phyloP scores from a whole-genome alignment of 2,113 vertebrate genomes.

The Leptosomus discolor region DNA sequence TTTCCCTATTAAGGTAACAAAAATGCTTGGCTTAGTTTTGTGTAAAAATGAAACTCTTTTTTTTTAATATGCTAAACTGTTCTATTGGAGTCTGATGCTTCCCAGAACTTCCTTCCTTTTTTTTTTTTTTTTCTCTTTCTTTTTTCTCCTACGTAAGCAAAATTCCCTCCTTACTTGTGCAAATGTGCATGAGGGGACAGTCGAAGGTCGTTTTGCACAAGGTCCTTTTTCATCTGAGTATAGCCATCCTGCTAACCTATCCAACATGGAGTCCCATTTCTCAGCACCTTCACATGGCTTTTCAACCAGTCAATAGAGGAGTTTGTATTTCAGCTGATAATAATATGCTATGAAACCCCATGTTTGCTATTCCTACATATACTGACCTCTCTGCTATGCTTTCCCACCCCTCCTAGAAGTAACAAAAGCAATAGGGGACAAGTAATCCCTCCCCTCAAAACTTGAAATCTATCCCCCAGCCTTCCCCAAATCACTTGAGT shows the following conservation, averaged over 20 bases:
- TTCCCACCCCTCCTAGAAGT: not conserved
- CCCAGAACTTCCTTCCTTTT: too few relatives aligned
- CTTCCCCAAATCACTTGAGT: not conserved
- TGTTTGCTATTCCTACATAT: not conserved
- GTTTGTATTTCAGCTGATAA: not conserved
- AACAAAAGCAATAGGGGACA: not conserved
- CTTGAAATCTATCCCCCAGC: not conserved
- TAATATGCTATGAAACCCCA: not conserved
- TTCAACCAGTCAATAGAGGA: not conserved
- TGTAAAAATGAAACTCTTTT: not conserved
- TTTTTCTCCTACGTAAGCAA: not conserved
- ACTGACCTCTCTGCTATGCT: not conserved
- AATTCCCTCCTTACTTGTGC: not conserved
- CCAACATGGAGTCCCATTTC: not conserved
- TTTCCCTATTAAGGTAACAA: not conserved
- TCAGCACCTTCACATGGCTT: not conserved
- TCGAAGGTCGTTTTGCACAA: not conserved
- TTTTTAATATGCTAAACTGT: not conserved
- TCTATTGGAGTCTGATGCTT: not conserved
- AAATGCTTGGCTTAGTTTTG: not conserved
- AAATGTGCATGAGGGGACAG: not conserved
- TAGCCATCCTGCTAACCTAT: not conserved
- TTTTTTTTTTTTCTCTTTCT: not conserved
- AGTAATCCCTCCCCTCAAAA: not conserved
- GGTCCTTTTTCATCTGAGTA: not conserved